Conservation (phyloP, 53 echinoderm and acorn worm genomes). For the Glandiceps talaboti region DNA sequence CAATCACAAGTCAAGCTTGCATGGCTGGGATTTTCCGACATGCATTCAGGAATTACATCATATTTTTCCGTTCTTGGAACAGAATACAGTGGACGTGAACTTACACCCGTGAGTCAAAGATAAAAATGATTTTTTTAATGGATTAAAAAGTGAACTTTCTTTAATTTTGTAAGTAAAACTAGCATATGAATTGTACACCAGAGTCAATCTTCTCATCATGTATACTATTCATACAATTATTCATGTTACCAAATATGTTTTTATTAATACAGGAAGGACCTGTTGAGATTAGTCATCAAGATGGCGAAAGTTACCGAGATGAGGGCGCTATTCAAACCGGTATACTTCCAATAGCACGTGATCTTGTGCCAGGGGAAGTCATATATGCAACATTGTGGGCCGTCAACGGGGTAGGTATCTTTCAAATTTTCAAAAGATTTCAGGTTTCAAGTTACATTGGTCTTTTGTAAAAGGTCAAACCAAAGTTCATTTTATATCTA, state of each 20-base stretch:
- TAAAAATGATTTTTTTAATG: too few species aligned
- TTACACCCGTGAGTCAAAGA: neutral
- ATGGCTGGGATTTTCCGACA: slow-evolving; percentile 26
- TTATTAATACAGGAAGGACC: slow-evolving; percentile 16
- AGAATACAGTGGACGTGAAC: neutral
- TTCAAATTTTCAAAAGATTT: too few species aligned
- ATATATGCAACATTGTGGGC: slow-evolving; percentile 30
- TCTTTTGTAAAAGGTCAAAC: too few species aligned
- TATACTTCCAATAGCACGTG: slow-evolving; percentile 13
- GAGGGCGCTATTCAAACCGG: slow-evolving; percentile 21
- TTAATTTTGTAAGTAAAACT: too few species aligned
- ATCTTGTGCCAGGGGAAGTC: slow-evolving; percentile 8
- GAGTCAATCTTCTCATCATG: too few species aligned
- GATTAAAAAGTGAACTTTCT: too few species aligned
- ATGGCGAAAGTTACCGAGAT: slow-evolving; percentile 10
- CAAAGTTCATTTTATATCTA: too few species aligned
- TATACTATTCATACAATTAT: too few species aligned
- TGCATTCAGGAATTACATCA: slow-evolving; percentile 28
- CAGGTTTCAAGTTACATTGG: too few species aligned
- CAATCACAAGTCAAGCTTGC: slow-evolving; percentile 19
- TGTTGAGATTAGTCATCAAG: slow-evolving; percentile 11
- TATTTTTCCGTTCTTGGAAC: slow-evolving; percentile 24
- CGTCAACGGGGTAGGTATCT: slow-evolving; percentile 33
- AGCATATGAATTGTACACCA: too few species aligned
- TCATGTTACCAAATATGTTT: too few species aligned